Evolutionary conservation across 2,888 invertebrate genomes (phyloP).

Genomic region (Holacanthella duospinosa): DNA sequence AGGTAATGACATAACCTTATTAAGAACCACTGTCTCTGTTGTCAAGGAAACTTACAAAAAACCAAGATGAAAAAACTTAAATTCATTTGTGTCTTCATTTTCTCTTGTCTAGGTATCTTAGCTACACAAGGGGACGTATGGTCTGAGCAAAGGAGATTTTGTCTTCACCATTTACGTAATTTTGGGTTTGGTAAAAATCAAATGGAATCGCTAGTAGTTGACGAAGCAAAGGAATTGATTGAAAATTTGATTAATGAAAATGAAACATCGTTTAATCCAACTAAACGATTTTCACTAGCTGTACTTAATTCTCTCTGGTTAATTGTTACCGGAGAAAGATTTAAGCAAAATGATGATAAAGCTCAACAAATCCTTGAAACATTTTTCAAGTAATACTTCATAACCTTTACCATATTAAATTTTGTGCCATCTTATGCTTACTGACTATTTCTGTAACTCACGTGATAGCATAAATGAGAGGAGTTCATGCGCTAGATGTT

Average conservation of each 20-base stretch:
- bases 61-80: too few species aligned
- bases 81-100: too few species aligned
- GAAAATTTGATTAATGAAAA: neutral
- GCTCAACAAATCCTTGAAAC: neutral
- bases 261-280: neutral
- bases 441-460: too few species aligned
- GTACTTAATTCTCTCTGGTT: neutral
- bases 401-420: too few species aligned
- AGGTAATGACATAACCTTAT: too few species aligned
- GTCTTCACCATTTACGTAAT: neutral
- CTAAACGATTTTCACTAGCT: neutral
- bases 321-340: neutral
- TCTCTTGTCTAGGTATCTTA: neutral
- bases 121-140: neutral
- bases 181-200: neutral
- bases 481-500: too few species aligned
- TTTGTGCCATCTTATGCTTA: too few species aligned
- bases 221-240: neutral
- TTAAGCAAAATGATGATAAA: neutral
- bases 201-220: neutral
- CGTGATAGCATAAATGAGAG: too few species aligned
- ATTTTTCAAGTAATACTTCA: neutral
- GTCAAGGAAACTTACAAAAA: too few species aligned
- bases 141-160: neutral
- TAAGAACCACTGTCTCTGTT: too few species aligned